Evolutionary conservation across 2,113 vertebrate genomes (phyloP).

Genomic region (Psettodes erumei): DNA sequence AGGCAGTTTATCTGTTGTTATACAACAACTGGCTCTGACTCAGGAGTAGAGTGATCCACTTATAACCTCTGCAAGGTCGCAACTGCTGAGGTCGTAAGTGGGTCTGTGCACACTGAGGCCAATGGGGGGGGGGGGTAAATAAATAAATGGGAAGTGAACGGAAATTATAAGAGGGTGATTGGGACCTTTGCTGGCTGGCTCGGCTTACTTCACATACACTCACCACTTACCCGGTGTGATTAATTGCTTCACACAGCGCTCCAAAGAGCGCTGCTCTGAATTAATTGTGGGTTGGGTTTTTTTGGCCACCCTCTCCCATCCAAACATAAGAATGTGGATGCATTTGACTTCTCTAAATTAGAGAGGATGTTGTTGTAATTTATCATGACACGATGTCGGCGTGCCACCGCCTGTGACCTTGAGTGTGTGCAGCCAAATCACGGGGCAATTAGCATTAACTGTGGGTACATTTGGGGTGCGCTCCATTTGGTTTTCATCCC

Average conservation of each 20-base stretch:
- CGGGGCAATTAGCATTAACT: constrained; percentile 11
- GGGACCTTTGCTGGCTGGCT: constrained; percentile 18
- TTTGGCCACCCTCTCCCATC: constrained; percentile 11
- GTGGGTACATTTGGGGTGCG: not conserved
- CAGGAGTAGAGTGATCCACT: constrained; percentile 55
- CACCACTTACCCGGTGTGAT: constrained; percentile 44
- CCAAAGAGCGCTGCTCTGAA: constrained; percentile 39
- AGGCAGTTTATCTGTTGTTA: constrained; percentile 57
- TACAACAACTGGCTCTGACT: constrained; percentile 64
- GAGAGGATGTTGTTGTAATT: constrained; percentile 9
- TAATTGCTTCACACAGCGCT: constrained; percentile 48
- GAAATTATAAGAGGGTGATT: constrained; percentile 44
- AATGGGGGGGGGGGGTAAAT: not conserved
- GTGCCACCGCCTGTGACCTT: constrained; percentile 27
- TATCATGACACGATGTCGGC: constrained; percentile 2
- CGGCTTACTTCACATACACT: constrained; percentile 33
- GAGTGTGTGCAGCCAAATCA: constrained; percentile 10
- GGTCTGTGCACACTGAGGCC: constrained; percentile 33
- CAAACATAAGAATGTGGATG: not conserved
- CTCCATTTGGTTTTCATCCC: not conserved
- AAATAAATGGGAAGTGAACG: constrained; percentile 24
- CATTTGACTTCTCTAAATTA: constrained; percentile 5
- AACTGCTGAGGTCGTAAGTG: constrained; percentile 47
- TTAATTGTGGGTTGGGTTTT: constrained; percentile 56
- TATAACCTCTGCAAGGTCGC: constrained; percentile 60